These are phyloP conservation scores for Habropoda laboriosa DNA, from an alignment of 1,140 invertebrate species.

Conservation along the genomic window DNA sequence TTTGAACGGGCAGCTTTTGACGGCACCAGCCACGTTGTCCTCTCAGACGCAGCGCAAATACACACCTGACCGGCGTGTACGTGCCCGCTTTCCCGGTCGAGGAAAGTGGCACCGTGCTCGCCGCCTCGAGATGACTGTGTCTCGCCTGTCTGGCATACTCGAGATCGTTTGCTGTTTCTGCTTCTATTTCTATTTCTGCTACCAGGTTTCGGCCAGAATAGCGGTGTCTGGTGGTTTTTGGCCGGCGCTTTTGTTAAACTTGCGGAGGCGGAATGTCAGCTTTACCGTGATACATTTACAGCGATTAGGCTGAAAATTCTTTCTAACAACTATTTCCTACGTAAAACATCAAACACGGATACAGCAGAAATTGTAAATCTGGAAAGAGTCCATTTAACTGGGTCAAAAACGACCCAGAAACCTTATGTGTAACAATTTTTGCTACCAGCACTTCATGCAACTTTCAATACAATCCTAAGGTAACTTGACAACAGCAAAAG, in stretches of 20 bases:
- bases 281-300: no score
- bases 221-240: background rate
- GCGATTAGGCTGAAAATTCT: no score
- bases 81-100: background rate
- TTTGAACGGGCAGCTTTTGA: slow-evolving; percentile 34
- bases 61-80: slow-evolving; percentile 6
- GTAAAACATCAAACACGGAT: no score
- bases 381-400: no score
- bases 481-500: no score
- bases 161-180: background rate
- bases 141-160: background rate
- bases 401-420: no score
- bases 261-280: no score
- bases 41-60: slow-evolving; percentile 39
- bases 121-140: background rate
- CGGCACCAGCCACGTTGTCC: background rate
- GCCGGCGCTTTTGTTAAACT: background rate
- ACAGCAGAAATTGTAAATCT: no score
- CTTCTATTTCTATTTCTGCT: background rate
- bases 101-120: background rate
- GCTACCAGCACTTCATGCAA: no score
- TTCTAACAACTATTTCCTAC: no score
- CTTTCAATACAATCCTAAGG: no score
- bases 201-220: background rate
- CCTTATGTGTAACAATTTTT: no score